Percentiles rank a stretch among this genome's conserved stretches.
Evolutionary conservation across 2,797 vertebrate species (phyloP).

Genomic region (Acridotheres tristis): DNA sequence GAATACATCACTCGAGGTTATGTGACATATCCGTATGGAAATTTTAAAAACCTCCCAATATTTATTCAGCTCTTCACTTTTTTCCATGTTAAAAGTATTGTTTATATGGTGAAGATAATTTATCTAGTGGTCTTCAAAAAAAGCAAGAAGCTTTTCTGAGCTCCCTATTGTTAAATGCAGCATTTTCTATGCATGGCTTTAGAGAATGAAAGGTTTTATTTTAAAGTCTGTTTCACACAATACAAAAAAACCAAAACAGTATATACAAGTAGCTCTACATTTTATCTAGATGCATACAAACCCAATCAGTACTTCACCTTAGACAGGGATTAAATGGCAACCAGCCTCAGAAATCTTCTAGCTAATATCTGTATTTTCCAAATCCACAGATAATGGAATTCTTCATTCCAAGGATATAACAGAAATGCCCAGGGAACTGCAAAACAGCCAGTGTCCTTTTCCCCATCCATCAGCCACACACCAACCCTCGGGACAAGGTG

Average conservation of each 20-base stretch:
- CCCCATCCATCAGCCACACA: background rate
- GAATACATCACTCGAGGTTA: background rate
- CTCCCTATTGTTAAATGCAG: background rate
- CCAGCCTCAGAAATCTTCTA: background rate
- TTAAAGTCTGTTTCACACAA: slow-evolving; percentile 28
- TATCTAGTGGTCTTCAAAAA: background rate
- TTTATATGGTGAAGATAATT: background rate
- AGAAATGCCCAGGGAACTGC: background rate
- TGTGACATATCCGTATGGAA: background rate
- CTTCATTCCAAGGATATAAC: background rate
- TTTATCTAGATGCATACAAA: slow-evolving; percentile 13
- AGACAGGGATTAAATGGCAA: background rate
- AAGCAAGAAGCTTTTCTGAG: background rate
- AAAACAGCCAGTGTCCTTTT: background rate
- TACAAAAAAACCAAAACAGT: background rate
- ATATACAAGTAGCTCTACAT: slow-evolving; percentile 6
- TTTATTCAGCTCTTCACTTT: background rate
- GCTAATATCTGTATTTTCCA: background rate
- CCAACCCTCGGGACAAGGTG: background rate
- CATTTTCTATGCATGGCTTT: slow-evolving; percentile 15
- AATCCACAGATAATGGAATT: background rate
- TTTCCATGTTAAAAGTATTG: background rate
- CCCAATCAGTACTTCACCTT: background rate
- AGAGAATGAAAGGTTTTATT: slow-evolving; percentile 57
- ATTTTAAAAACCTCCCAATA: background rate